Evolutionary conservation across 2,113 vertebrate genomes (phyloP), one percentile per base, ranked within the genome.

Genomic region (Anolis sagrei): DNA sequence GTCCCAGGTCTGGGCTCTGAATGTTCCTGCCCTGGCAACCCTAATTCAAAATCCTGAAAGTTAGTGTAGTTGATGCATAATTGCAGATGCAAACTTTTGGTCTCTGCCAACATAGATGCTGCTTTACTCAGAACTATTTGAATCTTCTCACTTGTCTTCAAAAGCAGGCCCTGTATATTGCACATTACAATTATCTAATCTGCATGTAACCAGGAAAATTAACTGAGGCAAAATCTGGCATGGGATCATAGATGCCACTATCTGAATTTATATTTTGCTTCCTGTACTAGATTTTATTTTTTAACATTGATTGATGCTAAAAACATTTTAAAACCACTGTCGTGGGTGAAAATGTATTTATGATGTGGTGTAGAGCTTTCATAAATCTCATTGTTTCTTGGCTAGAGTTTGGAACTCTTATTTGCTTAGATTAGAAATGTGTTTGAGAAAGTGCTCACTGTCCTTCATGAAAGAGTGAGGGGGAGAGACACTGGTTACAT

Each of bases 261-360:
- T 2, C 62, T 27, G 25, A 27, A 2, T 64, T 64, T 21, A 64
- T 21, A 25, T 16, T 58, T 18, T 58, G 11, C 54, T 13, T 18
- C 54, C 54, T 58, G 13, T 58, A 34, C n/a, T 44, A 44, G 39
- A 44, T 44, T 44, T 44, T 44, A 5, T 44, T 44, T 44, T 44
- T 5, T 44, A 44, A 44, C 48, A 66, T 95, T 94, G 80, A 92
- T 96, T 94, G 89, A 82, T 90, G 76, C 82, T 85, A 51, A 94
- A 95, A 93, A 88, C 84, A 91, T 93, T 95, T 95, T 95, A 83
- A 86, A 95, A 90, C 86, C 92, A 91, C 68, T 88, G 81, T 48
- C 93, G 88, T 92, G 91, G 89, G 89, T 87, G 62, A 92, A 94
- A 95, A 88, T 93, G 39, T 44, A 94, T 95, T 95, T 94, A 92